Percentiles rank a stretch among this genome's conserved stretches.
These are phyloP conservation scores for Eulemur macaco DNA, from an alignment of 2,113 vertebrate species.

Conservation along the genomic window DNA sequence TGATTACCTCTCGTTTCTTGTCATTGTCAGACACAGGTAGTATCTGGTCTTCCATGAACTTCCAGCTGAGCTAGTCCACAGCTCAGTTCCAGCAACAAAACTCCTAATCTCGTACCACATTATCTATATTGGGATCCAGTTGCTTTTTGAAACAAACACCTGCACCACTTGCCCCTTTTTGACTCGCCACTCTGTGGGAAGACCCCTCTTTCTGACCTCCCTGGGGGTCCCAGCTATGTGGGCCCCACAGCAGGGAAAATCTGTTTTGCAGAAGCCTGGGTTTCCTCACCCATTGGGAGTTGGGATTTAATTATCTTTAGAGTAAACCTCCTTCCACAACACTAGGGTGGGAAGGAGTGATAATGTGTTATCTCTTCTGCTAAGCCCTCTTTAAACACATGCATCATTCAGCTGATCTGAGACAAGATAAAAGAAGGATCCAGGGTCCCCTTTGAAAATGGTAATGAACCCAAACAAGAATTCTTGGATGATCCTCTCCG, in stretches of 20 bases:
- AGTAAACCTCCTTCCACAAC: background rate
- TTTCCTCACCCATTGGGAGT: background rate
- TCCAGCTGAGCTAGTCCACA: background rate
- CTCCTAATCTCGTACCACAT: rapidly evolving
- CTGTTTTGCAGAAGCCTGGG: background rate
- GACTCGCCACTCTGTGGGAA: background rate
- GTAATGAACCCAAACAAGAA: conserved; percentile 44
- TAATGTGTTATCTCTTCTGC: background rate
- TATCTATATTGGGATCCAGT: rapidly evolving
- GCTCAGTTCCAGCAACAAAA: background rate
- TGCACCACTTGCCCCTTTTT: rapidly evolving
- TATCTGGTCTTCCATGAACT: too few relatives aligned
- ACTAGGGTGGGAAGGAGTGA: background rate
- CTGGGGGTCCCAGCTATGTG: background rate
- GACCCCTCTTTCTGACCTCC: background rate
- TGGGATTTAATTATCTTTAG: background rate
- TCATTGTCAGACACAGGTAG: background rate
- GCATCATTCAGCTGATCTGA: background rate
- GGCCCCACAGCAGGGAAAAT: background rate
- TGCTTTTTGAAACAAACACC: background rate
- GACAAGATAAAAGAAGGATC: background rate
- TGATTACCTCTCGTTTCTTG: too few relatives aligned
- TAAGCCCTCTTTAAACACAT: conserved; percentile 30
- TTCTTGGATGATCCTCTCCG: background rate
- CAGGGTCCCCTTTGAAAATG: background rate